Evolutionary conservation across 2,113 vertebrate species (phyloP), one percentile per base, ranked within the genome.

Genomic region (Chaenocephalus aceratus): DNA sequence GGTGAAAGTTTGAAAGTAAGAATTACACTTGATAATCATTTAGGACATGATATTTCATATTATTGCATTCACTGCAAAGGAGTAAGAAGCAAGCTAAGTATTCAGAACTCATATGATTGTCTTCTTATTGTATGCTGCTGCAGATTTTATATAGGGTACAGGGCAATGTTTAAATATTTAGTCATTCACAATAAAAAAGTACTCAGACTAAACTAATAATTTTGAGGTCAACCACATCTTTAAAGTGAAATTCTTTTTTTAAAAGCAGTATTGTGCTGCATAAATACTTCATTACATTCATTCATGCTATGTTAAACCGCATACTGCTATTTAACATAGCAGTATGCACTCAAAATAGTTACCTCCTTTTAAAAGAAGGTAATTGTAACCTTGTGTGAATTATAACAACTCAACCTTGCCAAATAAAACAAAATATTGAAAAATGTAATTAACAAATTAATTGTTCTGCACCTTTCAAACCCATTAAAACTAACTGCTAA

Each of bases 1-100:
- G 52, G 66, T 67, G 51, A 75, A 90, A 87, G 88, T 85, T 90
- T 89, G 75, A 86, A 93, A 90, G 72, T 88, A 85, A 63, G 58
- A 88, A 78, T 72, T 61, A 59, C 69, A 88, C 79, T 91, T 83
- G 68, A 78, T 82, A 83, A 82, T 84, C 56, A 80, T 85, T 69
- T 54, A 21, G 54, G 58, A 79, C 46, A 53, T 87, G 44, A 79
- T 64, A 80, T 81, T 73, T 57, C 46, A 83, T 63, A 58, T 73
- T 26, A 79, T 70, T 64, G 52, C 45, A 78, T 75, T 26, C 75
- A 66, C 49, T 57, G 26, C 62, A 34, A 86, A 53, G 62, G 34
- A 57, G 49, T 26, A 12, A 67, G 10, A 53, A 18, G 49, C 3
- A 59, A 36, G 57, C 8, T 14, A 54, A 3, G 7, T 66, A 3